These are phyloP conservation scores for Labia minor DNA, from an alignment of 2,888 invertebrate genomes.

Conservation along the genomic window DNA sequence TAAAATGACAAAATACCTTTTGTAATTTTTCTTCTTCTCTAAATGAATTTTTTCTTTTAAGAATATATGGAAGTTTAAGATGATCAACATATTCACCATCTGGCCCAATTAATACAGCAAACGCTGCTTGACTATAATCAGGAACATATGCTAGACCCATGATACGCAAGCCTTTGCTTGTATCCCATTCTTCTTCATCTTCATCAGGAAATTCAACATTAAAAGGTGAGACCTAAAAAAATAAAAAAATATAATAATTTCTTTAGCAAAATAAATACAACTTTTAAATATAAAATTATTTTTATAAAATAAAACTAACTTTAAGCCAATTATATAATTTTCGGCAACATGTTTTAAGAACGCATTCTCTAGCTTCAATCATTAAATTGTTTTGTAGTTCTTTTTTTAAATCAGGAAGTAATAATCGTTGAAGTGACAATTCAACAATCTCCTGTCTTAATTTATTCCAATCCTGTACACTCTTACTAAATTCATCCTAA, in stretches of 20 bases:
- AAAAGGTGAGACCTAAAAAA: conserved; percentile 61
- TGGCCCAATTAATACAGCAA: conserved; percentile 73
- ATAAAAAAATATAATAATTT: neutral
- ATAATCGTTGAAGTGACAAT: conserved; percentile 72
- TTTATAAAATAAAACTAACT: too few species aligned
- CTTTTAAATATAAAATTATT: neutral
- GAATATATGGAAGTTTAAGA: conserved; percentile 72
- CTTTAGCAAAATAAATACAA: neutral
- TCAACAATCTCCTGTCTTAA: conserved; percentile 79
- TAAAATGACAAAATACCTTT: conserved; percentile 36
- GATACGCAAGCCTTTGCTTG: conserved; percentile 68
- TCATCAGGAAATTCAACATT: conserved; percentile 62
- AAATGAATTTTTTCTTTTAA: conserved; percentile 68
- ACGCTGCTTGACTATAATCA: conserved; percentile 73
- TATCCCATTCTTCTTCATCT: conserved; percentile 87
- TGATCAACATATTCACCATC: conserved; percentile 91
- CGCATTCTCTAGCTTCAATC: conserved; percentile 76
- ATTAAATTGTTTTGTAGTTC: conserved; percentile 71
- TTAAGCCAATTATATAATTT: conserved; percentile 86
- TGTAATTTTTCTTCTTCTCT: conserved; percentile 53
- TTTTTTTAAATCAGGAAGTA: conserved; percentile 78
- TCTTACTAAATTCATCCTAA: conserved; percentile 85
- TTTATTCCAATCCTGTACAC: conserved; percentile 92
- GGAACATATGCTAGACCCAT: conserved; percentile 82
- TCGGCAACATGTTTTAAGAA: conserved; percentile 71